Evolutionary conservation across 2,113 vertebrate genomes (phyloP).

Genomic region (Melanotaenia duboulayi): DNA sequence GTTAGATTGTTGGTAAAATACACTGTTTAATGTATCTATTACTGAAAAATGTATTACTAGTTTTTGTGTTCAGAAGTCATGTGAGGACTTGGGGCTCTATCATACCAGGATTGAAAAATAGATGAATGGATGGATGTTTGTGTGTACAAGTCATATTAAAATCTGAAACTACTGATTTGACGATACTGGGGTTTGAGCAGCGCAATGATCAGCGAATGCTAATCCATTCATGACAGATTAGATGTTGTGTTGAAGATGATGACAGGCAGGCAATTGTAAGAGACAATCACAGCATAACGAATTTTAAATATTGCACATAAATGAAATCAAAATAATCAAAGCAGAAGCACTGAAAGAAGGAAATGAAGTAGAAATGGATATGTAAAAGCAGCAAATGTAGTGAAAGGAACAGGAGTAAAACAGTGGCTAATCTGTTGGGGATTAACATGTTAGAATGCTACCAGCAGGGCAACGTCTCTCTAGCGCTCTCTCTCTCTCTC

Average conservation of each 20-base stretch:
- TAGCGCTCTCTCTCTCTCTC: too few species aligned
- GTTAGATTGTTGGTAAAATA: not conserved
- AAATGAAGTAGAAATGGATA: conserved; percentile 12
- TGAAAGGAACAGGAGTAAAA: conserved; percentile 25
- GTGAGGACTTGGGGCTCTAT: too few species aligned
- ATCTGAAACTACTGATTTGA: conserved; percentile 28
- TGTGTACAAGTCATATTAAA: conserved; percentile 1
- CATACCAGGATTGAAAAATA: too few species aligned
- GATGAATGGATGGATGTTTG: too few species aligned
- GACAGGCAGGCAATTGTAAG: not conserved
- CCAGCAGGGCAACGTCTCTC: conserved; percentile 38
- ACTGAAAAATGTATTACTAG: not conserved
- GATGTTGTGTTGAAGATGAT: conserved; percentile 40
- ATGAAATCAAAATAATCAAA: not conserved
- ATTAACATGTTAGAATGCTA: conserved; percentile 60
- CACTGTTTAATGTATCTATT: not conserved
- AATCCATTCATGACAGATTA: conserved; percentile 51
- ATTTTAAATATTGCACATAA: not conserved
- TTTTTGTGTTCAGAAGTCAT: not conserved
- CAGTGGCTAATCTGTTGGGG: conserved; percentile 58
- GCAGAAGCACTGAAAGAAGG: not conserved
- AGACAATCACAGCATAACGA: not conserved
- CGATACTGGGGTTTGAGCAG: conserved; percentile 22
- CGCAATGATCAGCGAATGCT: conserved; percentile 32
- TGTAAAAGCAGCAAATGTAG: conserved; percentile 11